Base-by-base conservation (phyloP, 1,140 invertebrate genomes). In the Apis laboriosa region DNA sequence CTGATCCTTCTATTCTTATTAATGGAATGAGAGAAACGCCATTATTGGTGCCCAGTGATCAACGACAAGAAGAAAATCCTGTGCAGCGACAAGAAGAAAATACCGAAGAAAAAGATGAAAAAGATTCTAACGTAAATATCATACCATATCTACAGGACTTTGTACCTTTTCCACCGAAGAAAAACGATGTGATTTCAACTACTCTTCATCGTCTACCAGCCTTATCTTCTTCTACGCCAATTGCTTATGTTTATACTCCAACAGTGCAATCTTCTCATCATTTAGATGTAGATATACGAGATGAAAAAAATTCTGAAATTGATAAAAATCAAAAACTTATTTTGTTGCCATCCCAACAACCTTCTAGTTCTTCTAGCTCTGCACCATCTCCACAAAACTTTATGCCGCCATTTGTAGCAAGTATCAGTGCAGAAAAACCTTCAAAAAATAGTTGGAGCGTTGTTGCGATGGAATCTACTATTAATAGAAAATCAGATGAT, bases 371-470 rank as follows among this genome's bases (percentile, higher is more conserved):
- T 1, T 93, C 94, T 0, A 93, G 92, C 28, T 94, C 94, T 1
- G 93, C 93, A 5, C 93, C 94, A 2, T 93, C 93, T 7, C 93
- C 94, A 0, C 95, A 95, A 81, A 95, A 96, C 86, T 96, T 97
- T 79, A 95, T 96, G 94, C 96, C 96, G 2, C 96, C 96, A 0
- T 97, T 97, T 81, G 95, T 96, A 15, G 96, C 96, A 0, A 96
- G 96, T 88, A 92, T 96, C 1, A 96, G 95, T 71, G 93, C 96
- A 0, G 87, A 88, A 79, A 88, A 90, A 3, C 94, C 94, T 0
- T 93, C 94, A 0, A 94, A 93, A 72, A 96, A 96, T 86, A 96
- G 96, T 43, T 96, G 96, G 96, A 96, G 95, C 77, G 95, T 96
- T 9, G 94, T 96, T 0, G 93, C 92, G 0, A 91, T 92, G 76